Conservation (phyloP, 2,888 invertebrate genomes). For the Drosophila formosana region DNA sequence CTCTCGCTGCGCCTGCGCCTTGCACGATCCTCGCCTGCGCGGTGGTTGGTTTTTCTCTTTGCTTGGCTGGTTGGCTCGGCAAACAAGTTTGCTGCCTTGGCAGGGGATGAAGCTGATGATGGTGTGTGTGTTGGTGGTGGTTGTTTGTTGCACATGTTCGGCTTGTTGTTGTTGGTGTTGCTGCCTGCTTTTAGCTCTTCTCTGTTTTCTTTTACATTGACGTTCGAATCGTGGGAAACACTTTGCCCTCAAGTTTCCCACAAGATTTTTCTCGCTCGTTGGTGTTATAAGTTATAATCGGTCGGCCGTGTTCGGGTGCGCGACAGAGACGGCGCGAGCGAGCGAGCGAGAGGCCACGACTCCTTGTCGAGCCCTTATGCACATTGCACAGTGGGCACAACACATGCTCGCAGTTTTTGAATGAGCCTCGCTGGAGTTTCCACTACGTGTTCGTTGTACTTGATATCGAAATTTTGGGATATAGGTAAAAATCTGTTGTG, state of each 20-base stretch:
- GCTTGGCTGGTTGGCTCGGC: conserved; percentile 33
- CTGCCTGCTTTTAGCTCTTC: conserved; percentile 65
- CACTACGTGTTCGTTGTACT: conserved; percentile 50
- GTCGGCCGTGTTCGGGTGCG: conserved; percentile 61
- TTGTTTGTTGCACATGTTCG: conserved; percentile 71
- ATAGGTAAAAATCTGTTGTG: conserved; percentile 33
- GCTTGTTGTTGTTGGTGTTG: conserved; percentile 51
- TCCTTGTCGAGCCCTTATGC: conserved; percentile 71
- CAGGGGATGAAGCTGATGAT: conserved; percentile 76
- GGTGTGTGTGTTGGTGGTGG: conserved; percentile 57
- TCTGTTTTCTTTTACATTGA: conserved; percentile 79
- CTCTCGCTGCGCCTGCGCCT: conserved; percentile 21
- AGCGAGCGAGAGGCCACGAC: conserved; percentile 26
- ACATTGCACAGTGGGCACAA: conserved; percentile 80
- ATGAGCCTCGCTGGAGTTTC: conserved; percentile 51
- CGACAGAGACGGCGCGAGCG: too few relatives aligned
- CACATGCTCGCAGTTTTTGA: conserved; percentile 53
- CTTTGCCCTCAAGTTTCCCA: conserved; percentile 85
- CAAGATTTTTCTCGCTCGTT: conserved; percentile 84
- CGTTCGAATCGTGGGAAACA: conserved; percentile 85
- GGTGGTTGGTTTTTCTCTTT: conserved; percentile 73
- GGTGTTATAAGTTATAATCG: conserved; percentile 83
- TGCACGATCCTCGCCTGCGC: conserved; percentile 44
- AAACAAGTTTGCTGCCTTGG: conserved; percentile 76
- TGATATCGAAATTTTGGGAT: conserved; percentile 27